phyloP scores from a whole-genome alignment of 2,797 vertebrate species.

The Salmo trutta region DNA sequence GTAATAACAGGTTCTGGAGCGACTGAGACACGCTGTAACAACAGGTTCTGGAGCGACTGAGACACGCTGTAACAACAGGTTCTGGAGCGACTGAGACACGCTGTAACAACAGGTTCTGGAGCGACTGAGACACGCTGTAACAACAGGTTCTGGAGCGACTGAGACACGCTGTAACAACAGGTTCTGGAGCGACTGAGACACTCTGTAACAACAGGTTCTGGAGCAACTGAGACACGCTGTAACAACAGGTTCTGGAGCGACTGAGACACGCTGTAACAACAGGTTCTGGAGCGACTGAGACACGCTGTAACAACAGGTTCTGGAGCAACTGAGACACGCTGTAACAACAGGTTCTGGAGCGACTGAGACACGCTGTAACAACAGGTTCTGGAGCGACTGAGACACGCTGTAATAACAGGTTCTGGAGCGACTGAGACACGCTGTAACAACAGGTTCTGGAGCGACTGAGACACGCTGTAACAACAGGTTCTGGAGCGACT shows the following conservation, averaged over 20 bases:
- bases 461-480: not conserved
- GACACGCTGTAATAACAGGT: not conserved
- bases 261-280: not conserved
- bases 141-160: not conserved
- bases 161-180: too few relatives aligned
- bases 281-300: not conserved
- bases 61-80: too few relatives aligned
- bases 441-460: too few relatives aligned
- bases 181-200: not conserved
- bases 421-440: not conserved
- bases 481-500: not conserved
- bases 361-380: too few relatives aligned
- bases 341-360: not conserved
- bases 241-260: too few relatives aligned
- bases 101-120: too few relatives aligned
- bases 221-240: not conserved
- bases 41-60: too few relatives aligned
- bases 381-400: not conserved
- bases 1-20: too few relatives aligned
- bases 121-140: not conserved
- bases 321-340: not conserved
- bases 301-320: too few relatives aligned
- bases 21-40: not conserved
- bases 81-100: too few relatives aligned
- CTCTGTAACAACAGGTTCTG: not conserved